Base-by-base conservation (phyloP, 2,888 invertebrate genomes). In the Meteorus colon region DNA sequence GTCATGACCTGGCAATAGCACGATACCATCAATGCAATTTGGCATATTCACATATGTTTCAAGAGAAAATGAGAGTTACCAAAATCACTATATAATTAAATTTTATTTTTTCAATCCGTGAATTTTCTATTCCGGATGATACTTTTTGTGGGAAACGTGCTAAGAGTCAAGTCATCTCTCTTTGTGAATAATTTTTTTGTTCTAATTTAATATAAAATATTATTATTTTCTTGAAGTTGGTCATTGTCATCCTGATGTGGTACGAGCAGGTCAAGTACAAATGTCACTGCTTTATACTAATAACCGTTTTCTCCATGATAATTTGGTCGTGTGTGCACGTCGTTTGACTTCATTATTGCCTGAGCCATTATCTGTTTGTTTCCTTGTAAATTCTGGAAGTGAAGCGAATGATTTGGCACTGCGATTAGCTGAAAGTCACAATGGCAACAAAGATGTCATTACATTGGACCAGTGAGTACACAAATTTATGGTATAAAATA, bases 351-450 rank as follows among this genome's bases (percentile, higher is more conserved):
- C 93, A 75, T 95, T 96, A 4, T 92, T 99, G 90, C 99, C 99
- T 0, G 93, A 94, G 74, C 92, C 93, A 41, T 91, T 99, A 51
- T 96, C 96, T 24, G 96, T 98, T 4, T 98, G 98, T 86, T 99
- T 96, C 91, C 95, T 99, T 88, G 98, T 98, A 74, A 99, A 99
- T 91, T 99, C 99, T 0, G 99, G 99, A 12, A 99, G 98, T 6
- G 99, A 99, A 91, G 99, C 99, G 10, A 99, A 99, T 90, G 99
- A 99, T 91, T 92, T 99, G 83, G 99, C 99, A 0, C 90, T 99
- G 59, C 93, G 98, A 77, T 91, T 99, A 78, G 97, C 98, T 0
- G 92, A 95, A 78, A 94, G 96, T 73, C 96, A 97, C 89, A 98
- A 98, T 1, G 94, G 95, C 84, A 94, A 95, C 80, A 93, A 94